Evolutionary conservation across 2,113 vertebrate species (phyloP).

Genomic region (Shinisaurus crocodilurus): DNA sequence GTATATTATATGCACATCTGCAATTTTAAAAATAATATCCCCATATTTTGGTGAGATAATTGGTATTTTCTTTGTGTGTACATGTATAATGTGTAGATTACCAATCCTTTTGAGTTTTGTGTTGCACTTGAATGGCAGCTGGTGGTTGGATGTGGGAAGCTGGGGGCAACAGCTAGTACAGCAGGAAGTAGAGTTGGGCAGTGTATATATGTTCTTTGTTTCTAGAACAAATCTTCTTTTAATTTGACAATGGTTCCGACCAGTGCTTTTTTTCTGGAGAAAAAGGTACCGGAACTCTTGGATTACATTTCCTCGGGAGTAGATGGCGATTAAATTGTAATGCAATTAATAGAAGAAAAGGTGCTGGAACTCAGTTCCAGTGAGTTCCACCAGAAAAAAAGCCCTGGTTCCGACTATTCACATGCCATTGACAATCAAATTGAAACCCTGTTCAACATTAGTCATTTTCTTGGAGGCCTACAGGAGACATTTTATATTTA

Average conservation of each 20-base stretch:
- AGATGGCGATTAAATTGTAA: no score
- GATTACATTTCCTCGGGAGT: no score
- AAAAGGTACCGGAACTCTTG: no score
- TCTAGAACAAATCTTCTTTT: conserved; percentile 22
- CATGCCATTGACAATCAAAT: neutral
- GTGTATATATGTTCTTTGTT: conserved; percentile 3
- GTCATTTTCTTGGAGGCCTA: conserved; percentile 21
- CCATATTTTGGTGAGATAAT: neutral
- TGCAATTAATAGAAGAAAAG: no score
- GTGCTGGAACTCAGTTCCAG: no score
- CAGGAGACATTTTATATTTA: conserved; percentile 6
- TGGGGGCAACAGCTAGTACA: neutral
- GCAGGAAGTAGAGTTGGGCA: neutral
- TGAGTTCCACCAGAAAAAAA: no score
- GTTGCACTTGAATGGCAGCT: neutral
- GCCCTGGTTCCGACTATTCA: conserved; percentile 1
- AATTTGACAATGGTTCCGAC: conserved; percentile 1
- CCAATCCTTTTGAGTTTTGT: neutral
- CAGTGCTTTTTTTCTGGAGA: no score
- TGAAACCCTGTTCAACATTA: neutral
- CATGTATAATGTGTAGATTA: neutral
- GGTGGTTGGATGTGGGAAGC: neutral
- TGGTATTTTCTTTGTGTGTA: neutral
- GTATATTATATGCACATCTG: neutral
- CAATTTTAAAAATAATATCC: neutral